These are phyloP conservation scores for Xestia xanthographa DNA, from an alignment of 2,888 invertebrate species.

Conservation along the genomic window DNA sequence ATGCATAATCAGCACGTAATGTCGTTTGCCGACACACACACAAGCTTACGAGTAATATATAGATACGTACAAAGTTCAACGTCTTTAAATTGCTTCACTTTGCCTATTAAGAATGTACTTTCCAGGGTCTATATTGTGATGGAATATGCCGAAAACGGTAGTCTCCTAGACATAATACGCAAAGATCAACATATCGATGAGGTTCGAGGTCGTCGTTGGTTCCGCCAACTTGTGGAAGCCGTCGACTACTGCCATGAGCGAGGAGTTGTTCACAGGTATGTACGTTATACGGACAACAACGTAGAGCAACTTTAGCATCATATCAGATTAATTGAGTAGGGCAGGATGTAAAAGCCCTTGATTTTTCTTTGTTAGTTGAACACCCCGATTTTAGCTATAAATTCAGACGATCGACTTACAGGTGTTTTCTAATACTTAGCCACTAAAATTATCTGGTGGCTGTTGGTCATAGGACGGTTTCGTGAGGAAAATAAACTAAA, in stretches of 20 bases:
- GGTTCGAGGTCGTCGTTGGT: conserved; percentile 92
- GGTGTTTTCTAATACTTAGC: not conserved
- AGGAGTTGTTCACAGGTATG: conserved; percentile 94
- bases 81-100: not conserved
- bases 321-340: no score
- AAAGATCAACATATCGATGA: conserved; percentile 94
- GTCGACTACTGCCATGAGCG: conserved; percentile 95
- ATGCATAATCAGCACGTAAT: not conserved
- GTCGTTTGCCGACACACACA: not conserved
- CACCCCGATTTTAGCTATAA: no score
- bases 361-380: no score
- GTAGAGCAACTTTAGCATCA: no score
- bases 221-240: conserved; percentile 93
- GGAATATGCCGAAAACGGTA: conserved; percentile 96
- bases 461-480: not conserved
- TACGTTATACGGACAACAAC: no score
- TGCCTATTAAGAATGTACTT: not conserved
- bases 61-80: not conserved
- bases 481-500: not conserved
- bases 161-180: conserved; percentile 94
- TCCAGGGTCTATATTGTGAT: conserved; percentile 95
- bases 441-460: not conserved
- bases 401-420: not conserved
- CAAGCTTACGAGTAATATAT: not conserved
- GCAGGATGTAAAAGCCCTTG: no score